Base-by-base conservation (phyloP, 2,888 invertebrate species). In the Microplitis deprimator region DNA sequence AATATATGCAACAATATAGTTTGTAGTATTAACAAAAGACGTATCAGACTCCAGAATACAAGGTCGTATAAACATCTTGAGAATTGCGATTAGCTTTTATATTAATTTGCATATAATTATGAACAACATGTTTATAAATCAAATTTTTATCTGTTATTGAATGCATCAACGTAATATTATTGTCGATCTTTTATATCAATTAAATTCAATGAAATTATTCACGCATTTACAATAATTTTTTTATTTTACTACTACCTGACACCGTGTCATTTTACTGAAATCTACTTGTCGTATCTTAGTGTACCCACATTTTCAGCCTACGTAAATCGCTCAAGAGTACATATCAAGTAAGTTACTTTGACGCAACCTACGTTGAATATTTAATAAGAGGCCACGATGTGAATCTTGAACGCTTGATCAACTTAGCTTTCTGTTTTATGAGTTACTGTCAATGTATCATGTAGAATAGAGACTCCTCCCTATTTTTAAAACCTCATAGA, bases 271-370 rank as follows among this genome's bases (percentile, higher is more conserved):
- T 10, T 20, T 60, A n/a, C 20, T 59, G 59, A n/a, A 40, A 72
- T 68, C 72, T 59, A 76, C 67, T 61, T 60, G 61, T 68, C 59
- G 71, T 29, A 64, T 68, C 29, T 71, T 64, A 50, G 39, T 62
- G 40, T 68, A 59, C 72, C 72, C 76, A 76, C 72, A 68, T 76
- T 76, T 41, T 68, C 70, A 8, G n/a, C 70, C 70, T 38, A 76
- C 71, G 65, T 65, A 59, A 71, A 71, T 76, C 65, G 59, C 59
- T 29, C 76, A 76, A 68, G 68, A 68, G 40, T 67, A 41, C 76
- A 71, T 70, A 76, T 76, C 71, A 70, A 76, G 71, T 76, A 65
- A 59, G 71, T 41, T 39, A 70, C 65, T n/a, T 68, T 41, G 68
- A 40, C 41, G 39, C 65, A 50, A 39, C 76, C 76, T 39, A 76